Conservation (phyloP, 2,113 vertebrate species). For the Copsychus sechellarum region DNA sequence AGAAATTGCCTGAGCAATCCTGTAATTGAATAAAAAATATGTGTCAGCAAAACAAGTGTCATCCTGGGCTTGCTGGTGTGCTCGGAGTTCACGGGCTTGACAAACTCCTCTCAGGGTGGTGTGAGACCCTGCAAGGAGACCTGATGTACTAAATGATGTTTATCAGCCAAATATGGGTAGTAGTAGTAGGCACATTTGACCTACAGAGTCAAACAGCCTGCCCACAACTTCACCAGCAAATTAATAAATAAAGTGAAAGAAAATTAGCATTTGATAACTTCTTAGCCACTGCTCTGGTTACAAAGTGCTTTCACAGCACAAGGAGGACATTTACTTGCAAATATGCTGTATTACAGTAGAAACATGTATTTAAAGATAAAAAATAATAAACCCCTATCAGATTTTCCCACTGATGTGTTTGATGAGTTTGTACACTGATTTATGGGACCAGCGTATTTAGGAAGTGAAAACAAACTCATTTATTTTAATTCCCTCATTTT, state of each 20-base stretch:
- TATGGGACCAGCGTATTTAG: not conserved
- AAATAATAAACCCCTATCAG: not conserved
- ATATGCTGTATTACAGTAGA: not conserved
- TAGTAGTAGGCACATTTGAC: not conserved
- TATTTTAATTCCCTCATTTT: not conserved
- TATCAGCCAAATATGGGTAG: not conserved
- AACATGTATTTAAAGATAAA: not conserved
- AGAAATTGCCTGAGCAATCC: not conserved
- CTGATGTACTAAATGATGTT: not conserved
- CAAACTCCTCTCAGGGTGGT: not conserved
- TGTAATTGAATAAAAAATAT: not conserved
- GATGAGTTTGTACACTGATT: not conserved
- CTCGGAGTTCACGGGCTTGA: not conserved
- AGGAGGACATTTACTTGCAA: not conserved
- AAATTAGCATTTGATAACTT: not conserved
- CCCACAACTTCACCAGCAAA: not conserved
- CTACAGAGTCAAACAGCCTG: not conserved
- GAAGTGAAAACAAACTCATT: not conserved
- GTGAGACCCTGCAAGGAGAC: not conserved
- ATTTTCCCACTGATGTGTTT: not conserved
- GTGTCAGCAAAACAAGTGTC: not conserved
- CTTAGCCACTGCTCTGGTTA: not conserved
- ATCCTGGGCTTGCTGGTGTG: not conserved
- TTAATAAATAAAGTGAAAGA: not conserved
- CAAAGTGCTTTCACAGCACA: not conserved